phyloP scores from a whole-genome alignment of 2,113 vertebrate species.

The Phodopus roborovskii region DNA sequence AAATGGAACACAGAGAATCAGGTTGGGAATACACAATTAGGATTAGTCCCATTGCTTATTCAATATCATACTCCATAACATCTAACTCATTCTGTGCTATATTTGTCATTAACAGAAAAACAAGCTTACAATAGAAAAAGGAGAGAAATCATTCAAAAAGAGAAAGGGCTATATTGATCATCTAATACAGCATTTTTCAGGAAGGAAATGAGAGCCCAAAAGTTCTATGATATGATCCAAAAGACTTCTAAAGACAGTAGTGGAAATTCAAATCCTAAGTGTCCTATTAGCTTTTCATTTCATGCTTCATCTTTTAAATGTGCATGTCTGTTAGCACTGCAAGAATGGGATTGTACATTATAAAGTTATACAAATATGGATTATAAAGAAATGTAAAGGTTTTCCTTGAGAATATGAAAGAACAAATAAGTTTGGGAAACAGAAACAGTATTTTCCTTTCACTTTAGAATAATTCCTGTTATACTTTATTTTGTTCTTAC shows the following conservation, averaged over 20 bases:
- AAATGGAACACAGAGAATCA: slow-evolving; percentile 56
- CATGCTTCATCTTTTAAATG: neutral
- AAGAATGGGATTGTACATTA: neutral
- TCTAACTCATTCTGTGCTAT: slow-evolving; percentile 61
- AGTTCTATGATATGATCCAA: neutral
- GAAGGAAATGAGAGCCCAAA: neutral
- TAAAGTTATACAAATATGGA: neutral
- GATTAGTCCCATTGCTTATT: slow-evolving; percentile 73
- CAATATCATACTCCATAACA: slow-evolving; percentile 44
- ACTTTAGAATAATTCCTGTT: neutral
- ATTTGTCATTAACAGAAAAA: slow-evolving; percentile 61
- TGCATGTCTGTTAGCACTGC: neutral
- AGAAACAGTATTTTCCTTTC: neutral
- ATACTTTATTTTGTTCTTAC: neutral
- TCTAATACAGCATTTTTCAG: neutral
- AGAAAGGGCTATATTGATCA: neutral
- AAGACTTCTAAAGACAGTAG: neutral
- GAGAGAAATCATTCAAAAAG: slow-evolving; percentile 6
- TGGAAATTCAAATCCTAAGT: neutral
- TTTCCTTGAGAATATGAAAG: neutral
- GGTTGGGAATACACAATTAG: slow-evolving; percentile 72
- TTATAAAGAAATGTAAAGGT: slow-evolving; percentile 25
- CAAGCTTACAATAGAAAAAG: slow-evolving; percentile 30
- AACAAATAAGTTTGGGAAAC: neutral
- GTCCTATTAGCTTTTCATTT: neutral